These are phyloP conservation scores for Lepus oiostolus DNA, from an alignment of 2,797 vertebrate species.

Conservation along the genomic window DNA sequence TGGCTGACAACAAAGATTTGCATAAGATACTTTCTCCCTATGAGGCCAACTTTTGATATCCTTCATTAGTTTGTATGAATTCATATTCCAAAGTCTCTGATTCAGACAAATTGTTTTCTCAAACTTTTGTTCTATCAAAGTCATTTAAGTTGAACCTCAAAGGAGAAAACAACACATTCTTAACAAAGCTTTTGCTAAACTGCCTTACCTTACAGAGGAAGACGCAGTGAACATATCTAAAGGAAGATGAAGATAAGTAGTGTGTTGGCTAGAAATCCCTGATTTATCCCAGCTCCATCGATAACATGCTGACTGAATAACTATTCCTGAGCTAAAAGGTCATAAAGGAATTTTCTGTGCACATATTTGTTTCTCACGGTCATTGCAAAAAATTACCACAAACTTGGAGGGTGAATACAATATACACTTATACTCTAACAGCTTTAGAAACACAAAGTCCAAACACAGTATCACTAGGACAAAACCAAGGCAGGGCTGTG, in stretches of 20 bases:
- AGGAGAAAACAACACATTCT: slow-evolving; percentile 54
- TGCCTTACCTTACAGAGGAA: slow-evolving; percentile 37
- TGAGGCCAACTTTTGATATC: slow-evolving; percentile 69
- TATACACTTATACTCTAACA: not conserved
- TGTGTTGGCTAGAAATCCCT: slow-evolving; percentile 61
- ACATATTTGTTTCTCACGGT: not conserved
- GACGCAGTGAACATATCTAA: slow-evolving; percentile 66
- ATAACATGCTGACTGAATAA: slow-evolving; percentile 66
- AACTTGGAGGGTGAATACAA: not conserved
- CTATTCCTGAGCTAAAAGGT: slow-evolving; percentile 32
- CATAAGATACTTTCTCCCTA: slow-evolving; percentile 64
- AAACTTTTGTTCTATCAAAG: slow-evolving; percentile 67
- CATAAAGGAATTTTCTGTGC: slow-evolving; percentile 52
- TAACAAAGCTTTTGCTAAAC: slow-evolving; percentile 51
- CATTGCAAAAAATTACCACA: not conserved
- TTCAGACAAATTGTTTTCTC: slow-evolving; percentile 59
- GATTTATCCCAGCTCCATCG: slow-evolving; percentile 29
- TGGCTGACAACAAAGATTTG: slow-evolving; percentile 69
- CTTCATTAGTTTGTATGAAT: slow-evolving; percentile 76
- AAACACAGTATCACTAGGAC: not conserved
- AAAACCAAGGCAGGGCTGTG: not conserved
- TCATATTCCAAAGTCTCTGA: slow-evolving; percentile 66
- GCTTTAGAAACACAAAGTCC: not conserved
- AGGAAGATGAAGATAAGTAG: slow-evolving; percentile 63
- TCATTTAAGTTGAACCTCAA: slow-evolving; percentile 71